Evolutionary conservation across 2,113 vertebrate species (phyloP), one percentile per base, ranked within the genome.

Genomic region (Fregetta grallaria): DNA sequence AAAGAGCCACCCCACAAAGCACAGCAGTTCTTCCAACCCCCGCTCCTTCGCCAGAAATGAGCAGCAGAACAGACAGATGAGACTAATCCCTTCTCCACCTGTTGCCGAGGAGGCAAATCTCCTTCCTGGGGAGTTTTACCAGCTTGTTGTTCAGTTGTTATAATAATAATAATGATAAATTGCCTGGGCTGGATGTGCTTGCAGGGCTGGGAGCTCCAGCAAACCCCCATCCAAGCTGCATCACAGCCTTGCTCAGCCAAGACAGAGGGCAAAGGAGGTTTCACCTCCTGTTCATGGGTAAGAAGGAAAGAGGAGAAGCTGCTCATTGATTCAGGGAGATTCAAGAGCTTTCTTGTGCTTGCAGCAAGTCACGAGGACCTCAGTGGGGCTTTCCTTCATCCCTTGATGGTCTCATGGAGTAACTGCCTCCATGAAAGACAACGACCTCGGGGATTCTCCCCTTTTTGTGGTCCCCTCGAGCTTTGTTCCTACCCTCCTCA

Each of bases 391-490:
- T n/a, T 18, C 21, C 45, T 73, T 65, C 3, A 1, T 66, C 45
- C 66, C 56, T 66, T 71, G 75, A 53, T 22, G 58, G 18, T 21
- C 49, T 96, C 50, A 19, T 2, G 40, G 66, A 65, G 14, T 34
- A 81, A 32, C 38, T 50, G 22, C 13, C 36, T n/a, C 45, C 34
- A 19, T 8, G 42, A 25, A 29, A 47, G 29, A 15, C 0, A 63
- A 49, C 0, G 2, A 14, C 12, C 52, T 20, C 0, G 0, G 20
- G n/a, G 67, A 67, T 15, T 19, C 17, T n/a, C 55, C 53, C 7
- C 2, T 38, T 50, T 55, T 8, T 22, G 36, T 29, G 22, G 3
- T 66, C 29, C 20, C 34, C 36, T 47, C 0, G 0, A 74, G 76
- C 21, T 86, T 74, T 45, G n/a, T 23, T 70, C 22, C 70, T 53